These are phyloP conservation scores for Drosophila tanythrix DNA, from an alignment of 2,888 invertebrate genomes.

Conservation along the genomic window DNA sequence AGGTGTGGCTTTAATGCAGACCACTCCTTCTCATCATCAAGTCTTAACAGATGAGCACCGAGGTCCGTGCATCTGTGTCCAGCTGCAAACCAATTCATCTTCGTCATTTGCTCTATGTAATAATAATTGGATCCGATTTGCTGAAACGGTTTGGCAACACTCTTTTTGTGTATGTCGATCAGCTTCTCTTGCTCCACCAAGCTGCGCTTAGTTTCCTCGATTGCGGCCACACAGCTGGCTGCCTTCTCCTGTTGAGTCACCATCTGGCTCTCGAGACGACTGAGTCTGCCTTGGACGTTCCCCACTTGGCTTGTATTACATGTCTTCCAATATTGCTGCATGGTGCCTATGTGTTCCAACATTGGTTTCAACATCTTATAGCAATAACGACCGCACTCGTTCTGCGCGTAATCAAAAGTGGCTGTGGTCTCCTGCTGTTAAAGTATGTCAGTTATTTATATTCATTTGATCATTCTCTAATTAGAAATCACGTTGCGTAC, in stretches of 20 bases:
- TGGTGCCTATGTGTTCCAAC: neutral
- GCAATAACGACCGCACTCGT: no score
- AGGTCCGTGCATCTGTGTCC: neutral
- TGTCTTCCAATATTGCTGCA: neutral
- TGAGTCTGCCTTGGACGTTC: neutral
- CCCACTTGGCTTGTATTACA: neutral
- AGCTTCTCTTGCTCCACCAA: neutral
- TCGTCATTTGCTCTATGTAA: fast-evolving
- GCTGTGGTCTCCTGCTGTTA: neutral
- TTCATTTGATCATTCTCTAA: neutral
- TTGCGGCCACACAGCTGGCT: neutral
- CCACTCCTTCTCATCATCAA: neutral
- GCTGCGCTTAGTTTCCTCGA: neutral
- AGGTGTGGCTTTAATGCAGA: neutral
- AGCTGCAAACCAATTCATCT: neutral
- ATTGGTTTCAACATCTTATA: neutral
- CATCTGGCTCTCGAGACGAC: neutral
- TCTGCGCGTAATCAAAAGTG: neutral
- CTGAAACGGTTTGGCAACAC: neutral
- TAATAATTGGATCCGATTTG: slow-evolving; percentile 1
- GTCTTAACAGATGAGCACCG: neutral
- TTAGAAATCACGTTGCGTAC: neutral
- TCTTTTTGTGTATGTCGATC: neutral
- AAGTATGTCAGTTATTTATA: neutral
- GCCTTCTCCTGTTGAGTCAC: neutral